Conservation (phyloP, 2,888 invertebrate species). For the Tipula lateralis region DNA sequence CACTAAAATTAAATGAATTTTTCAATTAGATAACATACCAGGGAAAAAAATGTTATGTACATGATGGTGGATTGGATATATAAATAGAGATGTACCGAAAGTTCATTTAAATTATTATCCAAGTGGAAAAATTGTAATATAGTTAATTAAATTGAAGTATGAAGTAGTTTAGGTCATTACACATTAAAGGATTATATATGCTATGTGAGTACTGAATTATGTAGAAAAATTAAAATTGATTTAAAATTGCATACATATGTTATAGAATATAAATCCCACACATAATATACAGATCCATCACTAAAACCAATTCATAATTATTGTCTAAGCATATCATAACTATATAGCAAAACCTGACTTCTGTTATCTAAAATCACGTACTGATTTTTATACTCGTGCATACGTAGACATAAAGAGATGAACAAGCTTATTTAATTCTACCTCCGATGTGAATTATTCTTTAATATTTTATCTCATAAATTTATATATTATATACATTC, state of each 20-base stretch:
- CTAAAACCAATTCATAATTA: not conserved
- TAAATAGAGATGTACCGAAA: not conserved
- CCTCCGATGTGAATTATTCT: not conserved
- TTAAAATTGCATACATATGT: not conserved
- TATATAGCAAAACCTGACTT: not conserved
- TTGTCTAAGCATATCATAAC: not conserved
- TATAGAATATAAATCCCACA: not conserved
- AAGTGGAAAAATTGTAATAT: not conserved
- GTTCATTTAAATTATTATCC: not conserved
- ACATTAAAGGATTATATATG: not conserved
- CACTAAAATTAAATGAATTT: not conserved
- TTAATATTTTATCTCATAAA: not conserved
- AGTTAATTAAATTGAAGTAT: not conserved
- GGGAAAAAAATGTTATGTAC: not conserved
- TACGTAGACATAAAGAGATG: not conserved
- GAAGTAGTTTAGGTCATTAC: not conserved
- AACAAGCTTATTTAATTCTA: not conserved
- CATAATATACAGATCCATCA: not conserved
- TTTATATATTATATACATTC: too few relatives aligned
- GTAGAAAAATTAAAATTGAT: not conserved
- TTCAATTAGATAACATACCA: not conserved
- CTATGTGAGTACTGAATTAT: not conserved
- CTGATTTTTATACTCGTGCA: not conserved
- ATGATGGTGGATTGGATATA: not conserved
- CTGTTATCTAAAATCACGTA: not conserved